phyloP scores from a whole-genome alignment of 1,140 invertebrate species.

The Drosophila grimshawi region DNA sequence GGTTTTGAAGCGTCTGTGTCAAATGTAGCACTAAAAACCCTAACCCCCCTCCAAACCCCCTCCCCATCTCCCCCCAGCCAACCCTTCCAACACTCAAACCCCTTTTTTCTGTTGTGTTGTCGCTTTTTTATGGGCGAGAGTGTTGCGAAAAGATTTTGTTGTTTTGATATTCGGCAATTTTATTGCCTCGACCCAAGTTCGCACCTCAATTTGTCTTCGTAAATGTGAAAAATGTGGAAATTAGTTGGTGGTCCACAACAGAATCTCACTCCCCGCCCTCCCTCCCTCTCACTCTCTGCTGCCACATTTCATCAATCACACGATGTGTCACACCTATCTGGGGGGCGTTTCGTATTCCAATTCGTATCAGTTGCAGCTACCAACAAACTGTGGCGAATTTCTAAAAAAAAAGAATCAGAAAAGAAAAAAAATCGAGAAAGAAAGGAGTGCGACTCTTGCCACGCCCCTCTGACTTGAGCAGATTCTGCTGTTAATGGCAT shows the following conservation, averaged over 20 bases:
- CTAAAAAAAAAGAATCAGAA: slow-evolving; percentile 22
- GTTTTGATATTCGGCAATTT: slow-evolving; percentile 83
- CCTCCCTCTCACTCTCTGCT: slow-evolving; percentile 19
- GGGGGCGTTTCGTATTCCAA: slow-evolving; percentile 11
- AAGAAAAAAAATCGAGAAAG: neutral
- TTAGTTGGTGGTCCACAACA: slow-evolving; percentile 69
- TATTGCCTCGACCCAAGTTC: slow-evolving; percentile 84
- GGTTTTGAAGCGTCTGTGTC: slow-evolving; percentile 53
- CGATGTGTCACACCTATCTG: slow-evolving; percentile 77
- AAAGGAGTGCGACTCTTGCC: slow-evolving; percentile 62
- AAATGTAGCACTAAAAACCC: slow-evolving; percentile 35
- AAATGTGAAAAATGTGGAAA: slow-evolving; percentile 84
- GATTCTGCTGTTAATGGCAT: slow-evolving; percentile 63
- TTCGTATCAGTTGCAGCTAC: slow-evolving; percentile 61
- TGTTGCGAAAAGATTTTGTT: slow-evolving; percentile 77
- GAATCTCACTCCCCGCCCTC: neutral
- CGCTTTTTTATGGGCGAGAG: slow-evolving; percentile 69
- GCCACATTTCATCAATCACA: slow-evolving; percentile 81
- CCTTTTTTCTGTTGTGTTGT: slow-evolving; percentile 21
- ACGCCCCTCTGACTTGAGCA: slow-evolving; percentile 50
- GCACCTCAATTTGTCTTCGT: slow-evolving; percentile 84
- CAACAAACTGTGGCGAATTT: slow-evolving; percentile 52
- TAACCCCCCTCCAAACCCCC: slow-evolving; percentile 3
- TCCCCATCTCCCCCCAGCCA: neutral
- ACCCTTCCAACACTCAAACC: slow-evolving; percentile 24